Percentiles rank a stretch among this genome's conserved stretches.
These are phyloP conservation scores for Eciton burchellii DNA, from an alignment of 1,140 invertebrate species.

Conservation along the genomic window DNA sequence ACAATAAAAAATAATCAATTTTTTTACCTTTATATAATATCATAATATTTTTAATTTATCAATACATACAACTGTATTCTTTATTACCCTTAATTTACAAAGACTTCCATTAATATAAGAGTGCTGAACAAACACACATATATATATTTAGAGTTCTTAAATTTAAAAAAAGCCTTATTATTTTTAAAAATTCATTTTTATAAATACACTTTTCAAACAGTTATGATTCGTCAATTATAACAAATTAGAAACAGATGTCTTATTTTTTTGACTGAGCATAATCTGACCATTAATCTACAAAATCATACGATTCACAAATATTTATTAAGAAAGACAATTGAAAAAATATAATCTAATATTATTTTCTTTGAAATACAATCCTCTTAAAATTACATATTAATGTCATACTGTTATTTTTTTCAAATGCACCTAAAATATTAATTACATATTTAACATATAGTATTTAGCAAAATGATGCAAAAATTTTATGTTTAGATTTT, in stretches of 20 bases:
- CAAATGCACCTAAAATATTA: no score
- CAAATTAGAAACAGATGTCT: background rate
- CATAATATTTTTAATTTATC: constrained; percentile 3
- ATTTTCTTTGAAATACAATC: background rate
- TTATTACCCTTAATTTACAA: constrained; percentile 31
- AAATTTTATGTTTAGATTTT: background rate
- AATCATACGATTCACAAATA: background rate
- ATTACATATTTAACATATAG: no score
- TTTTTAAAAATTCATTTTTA: background rate
- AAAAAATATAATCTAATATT: constrained; percentile 9
- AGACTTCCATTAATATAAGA: constrained; percentile 57
- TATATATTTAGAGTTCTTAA: constrained; percentile 8
- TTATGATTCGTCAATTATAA: constrained; percentile 11
- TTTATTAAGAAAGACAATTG: constrained; percentile 11
- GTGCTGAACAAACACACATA: constrained; percentile 62
- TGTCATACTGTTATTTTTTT: no score
- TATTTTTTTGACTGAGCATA: background rate
- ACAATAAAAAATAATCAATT: constrained; percentile 1
- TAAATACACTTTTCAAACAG: constrained; percentile 29
- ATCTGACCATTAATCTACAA: constrained; percentile 15
- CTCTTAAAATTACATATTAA: background rate
- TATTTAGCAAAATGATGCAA: background rate
- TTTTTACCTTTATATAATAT: constrained; percentile 32
- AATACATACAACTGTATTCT: constrained; percentile 68
- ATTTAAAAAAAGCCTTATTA: background rate